These are phyloP conservation scores for Riparia riparia DNA, from an alignment of 2,113 vertebrate species.

Conservation along the genomic window DNA sequence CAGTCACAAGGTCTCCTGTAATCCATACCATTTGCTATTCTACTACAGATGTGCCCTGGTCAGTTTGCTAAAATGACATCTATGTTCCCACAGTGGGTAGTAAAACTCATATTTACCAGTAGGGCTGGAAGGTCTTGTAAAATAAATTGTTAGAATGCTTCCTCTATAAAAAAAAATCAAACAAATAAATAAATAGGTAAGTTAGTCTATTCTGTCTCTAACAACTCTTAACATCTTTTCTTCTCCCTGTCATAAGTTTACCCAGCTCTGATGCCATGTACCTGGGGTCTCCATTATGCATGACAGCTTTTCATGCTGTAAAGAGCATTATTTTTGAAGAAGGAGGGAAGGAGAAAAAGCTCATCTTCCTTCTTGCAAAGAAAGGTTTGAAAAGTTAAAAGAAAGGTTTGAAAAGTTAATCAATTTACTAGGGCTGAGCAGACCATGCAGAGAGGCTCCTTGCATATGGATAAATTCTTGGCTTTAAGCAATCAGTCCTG, in stretches of 20 bases:
- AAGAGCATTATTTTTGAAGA: neutral
- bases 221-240: neutral
- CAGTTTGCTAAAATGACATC: neutral
- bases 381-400: neutral
- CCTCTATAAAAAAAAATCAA: neutral
- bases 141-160: neutral
- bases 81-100: neutral
- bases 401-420: neutral
- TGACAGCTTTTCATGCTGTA: neutral
- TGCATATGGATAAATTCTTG: neutral
- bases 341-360: neutral
- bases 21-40: neutral
- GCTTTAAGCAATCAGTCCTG: neutral
- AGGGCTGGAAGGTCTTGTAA: neutral
- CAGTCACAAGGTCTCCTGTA: conserved; percentile 5
- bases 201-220: neutral
- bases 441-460: neutral
- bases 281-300: accelerated
- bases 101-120: neutral
- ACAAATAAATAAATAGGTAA: neutral
- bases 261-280: neutral
- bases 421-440: neutral
- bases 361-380: neutral
- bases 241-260: neutral
- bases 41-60: neutral